Evolutionary conservation across 2,113 vertebrate genomes (phyloP).

Genomic region (Cichladusa arquata): DNA sequence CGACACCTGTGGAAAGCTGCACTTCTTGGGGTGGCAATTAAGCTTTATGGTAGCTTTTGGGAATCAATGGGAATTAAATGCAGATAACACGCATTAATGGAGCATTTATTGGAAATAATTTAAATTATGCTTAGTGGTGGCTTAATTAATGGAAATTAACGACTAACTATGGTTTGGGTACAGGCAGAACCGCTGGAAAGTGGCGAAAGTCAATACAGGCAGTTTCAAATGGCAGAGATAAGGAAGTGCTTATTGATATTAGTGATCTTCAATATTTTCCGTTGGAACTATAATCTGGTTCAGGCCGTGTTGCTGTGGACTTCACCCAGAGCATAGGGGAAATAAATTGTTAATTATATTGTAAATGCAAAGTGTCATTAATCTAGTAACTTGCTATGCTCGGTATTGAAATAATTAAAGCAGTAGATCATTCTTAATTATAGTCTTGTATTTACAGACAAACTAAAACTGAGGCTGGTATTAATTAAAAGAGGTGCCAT

Average conservation of each 20-base stretch:
- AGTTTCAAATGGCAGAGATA: conserved; percentile 19
- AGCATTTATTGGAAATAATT: conserved; percentile 50
- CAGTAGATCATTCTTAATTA: conserved; percentile 37
- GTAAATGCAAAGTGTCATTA: neutral
- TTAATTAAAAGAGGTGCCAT: conserved; percentile 58
- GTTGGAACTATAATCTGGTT: neutral
- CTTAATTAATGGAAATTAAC: conserved; percentile 59
- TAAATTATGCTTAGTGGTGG: neutral
- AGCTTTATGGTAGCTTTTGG: neutral
- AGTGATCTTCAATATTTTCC: conserved; percentile 60
- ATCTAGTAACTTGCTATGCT: neutral
- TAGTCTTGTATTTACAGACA: conserved; percentile 13
- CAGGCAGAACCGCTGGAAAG: conserved; percentile 50
- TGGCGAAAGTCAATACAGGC: conserved; percentile 29
- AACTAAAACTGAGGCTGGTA: conserved; percentile 41
- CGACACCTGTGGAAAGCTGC: neutral
- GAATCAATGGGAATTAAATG: conserved; percentile 59
- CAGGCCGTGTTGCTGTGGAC: neutral
- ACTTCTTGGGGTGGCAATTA: conserved; percentile 6
- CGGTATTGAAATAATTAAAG: conserved; percentile 20
- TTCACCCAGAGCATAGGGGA: neutral
- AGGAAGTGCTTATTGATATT: conserved; percentile 57
- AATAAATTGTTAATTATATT: neutral
- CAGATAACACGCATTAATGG: conserved; percentile 32
- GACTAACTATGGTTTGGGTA: neutral